Evolutionary conservation across 1,140 invertebrate genomes (phyloP).

Genomic region (Teleogryllus occipitalis): DNA sequence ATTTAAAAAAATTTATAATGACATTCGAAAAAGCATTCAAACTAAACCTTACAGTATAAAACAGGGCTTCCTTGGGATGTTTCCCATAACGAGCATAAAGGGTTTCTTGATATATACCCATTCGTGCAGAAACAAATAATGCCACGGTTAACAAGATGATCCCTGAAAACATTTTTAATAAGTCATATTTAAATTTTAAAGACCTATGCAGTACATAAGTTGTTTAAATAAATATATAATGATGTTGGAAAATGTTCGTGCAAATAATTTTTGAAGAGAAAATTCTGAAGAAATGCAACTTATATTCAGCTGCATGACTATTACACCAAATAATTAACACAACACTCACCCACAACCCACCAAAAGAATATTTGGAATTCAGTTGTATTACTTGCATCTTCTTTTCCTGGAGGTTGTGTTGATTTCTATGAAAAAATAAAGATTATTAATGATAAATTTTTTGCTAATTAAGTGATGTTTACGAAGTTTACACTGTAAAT

Average conservation of each 20-base stretch:
- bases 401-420: conserved; percentile 12
- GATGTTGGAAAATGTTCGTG: background rate
- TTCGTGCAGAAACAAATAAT: conserved; percentile 84
- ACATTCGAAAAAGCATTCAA: background rate
- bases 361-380: conserved; percentile 60
- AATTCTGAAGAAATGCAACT: no score
- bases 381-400: conserved; percentile 29
- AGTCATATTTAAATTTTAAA: no score
- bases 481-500: background rate
- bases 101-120: conserved; percentile 95
- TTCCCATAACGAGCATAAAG: conserved; percentile 83
- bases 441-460: background rate
- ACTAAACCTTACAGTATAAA: conserved; percentile 61
- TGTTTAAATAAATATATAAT: background rate
- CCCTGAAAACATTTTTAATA: conserved; percentile 39
- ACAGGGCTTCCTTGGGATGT: conserved; percentile 89
- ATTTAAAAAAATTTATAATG: background rate
- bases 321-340: no score
- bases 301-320: no score
- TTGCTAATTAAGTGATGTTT: no score
- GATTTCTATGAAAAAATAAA: conserved; percentile 16
- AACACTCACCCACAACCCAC: conserved; percentile 56
- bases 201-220: background rate
- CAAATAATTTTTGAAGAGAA: background rate
- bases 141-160: conserved; percentile 80